Base-by-base conservation (phyloP, 2,888 invertebrate species). In the Ochropleura leucogaster region DNA sequence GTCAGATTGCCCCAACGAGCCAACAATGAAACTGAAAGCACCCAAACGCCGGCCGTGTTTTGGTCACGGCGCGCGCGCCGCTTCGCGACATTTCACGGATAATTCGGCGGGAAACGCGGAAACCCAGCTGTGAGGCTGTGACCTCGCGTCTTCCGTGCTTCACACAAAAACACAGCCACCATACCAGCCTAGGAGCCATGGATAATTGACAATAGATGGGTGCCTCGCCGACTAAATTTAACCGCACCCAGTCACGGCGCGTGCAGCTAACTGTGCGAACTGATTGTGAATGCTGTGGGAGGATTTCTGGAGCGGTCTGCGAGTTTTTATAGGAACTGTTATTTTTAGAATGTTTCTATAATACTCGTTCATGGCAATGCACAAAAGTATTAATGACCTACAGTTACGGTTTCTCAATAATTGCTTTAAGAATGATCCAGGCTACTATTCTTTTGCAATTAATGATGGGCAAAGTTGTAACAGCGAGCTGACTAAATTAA, bases 81-180 rank as follows among this genome's bases (percentile, higher is more conserved):
- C 79, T 81, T 72, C 59, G 83, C 82, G 81, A 87, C 87, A 89
- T 88, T 91, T 89, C 89, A 89, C 90, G 89, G 89, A 87, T 86
- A 89, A 87, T 87, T 89, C 88, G 87, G 89, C 88, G 90, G 91
- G 88, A 89, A 91, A 90, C 89, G 83, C 92, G 93, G 93, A 93
- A 93, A 74, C 84, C 44, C 62, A 64, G 79, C 83, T 49, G 68
- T 76, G 92, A 78, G 93, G 79, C 83, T 63, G 67, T 59, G 91
- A 76, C 92, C 92, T 93, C 90, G 92, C 84, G 83, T 71, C 92
- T 93, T 93, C 94, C 93, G 94, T 87, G 75, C 80, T 79, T 67
- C 65, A 72, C 9, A 83, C 89, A 92, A 92, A 92, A 92, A 91
- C 90, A 82, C 72, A 72, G 65, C 66, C 77, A 79, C 79, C 85